phyloP scores from a whole-genome alignment of 2,113 vertebrate species.

The Eretmochelys imbricata region DNA sequence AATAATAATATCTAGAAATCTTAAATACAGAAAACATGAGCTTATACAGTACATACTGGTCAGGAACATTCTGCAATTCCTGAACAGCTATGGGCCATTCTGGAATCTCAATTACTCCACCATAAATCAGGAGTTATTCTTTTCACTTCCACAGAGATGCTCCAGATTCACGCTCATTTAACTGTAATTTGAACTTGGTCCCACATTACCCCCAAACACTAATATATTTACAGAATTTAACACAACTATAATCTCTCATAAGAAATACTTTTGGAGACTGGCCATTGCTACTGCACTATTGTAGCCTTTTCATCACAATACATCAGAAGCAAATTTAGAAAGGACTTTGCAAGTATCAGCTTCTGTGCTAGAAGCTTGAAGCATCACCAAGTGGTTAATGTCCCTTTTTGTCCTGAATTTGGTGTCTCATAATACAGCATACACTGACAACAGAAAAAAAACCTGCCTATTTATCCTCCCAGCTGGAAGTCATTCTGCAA shows the following conservation, averaged over 20 bases:
- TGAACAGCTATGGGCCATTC: slow-evolving; percentile 41
- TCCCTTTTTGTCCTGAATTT: neutral
- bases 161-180: neutral
- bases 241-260: neutral
- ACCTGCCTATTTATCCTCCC: neutral
- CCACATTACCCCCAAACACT: neutral
- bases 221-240: neutral
- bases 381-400: neutral
- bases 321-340: neutral
- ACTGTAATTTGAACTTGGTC: neutral
- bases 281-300: neutral
- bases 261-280: neutral
- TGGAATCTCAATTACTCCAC: neutral
- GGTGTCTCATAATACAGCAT: neutral
- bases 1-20: neutral
- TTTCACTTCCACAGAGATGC: neutral
- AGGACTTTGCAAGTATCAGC: neutral
- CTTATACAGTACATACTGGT: slow-evolving; percentile 53
- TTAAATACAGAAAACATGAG: slow-evolving; percentile 19
- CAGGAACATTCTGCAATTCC: slow-evolving; percentile 8
- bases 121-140: neutral
- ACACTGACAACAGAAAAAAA: neutral
- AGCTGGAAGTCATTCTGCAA: slow-evolving; percentile 17
- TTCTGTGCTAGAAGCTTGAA: neutral
- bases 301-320: neutral